Conservation (phyloP, 2,113 vertebrate genomes). For the Pseudorectes ferrugineus region DNA sequence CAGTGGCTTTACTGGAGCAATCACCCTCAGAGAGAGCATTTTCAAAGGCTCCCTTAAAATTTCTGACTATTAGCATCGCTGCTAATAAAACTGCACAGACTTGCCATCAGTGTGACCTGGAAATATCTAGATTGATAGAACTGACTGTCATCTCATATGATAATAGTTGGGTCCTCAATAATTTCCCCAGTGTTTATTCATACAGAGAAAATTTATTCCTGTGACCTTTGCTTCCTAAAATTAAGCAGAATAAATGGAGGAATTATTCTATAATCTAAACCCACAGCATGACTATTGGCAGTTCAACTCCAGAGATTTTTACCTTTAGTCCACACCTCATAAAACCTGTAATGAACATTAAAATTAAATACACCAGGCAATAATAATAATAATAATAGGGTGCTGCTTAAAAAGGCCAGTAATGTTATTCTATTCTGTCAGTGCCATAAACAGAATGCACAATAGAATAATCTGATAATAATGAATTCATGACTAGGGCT, state of each 20-base stretch:
- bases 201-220: conserved; percentile 18
- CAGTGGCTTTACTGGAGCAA: not conserved
- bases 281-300: conserved; percentile 19
- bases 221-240: conserved; percentile 53
- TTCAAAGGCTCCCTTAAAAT: not conserved
- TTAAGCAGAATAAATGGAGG: conserved; percentile 52
- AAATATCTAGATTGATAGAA: not conserved
- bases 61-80: not conserved
- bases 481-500: conserved; percentile 12
- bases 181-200: conserved; percentile 42
- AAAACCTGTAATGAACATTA: conserved; percentile 45
- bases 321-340: conserved; percentile 54
- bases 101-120: not conserved
- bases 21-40: not conserved
- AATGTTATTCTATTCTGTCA: not conserved
- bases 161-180: not conserved
- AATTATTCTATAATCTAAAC: conserved; percentile 61
- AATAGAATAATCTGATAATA: conserved; percentile 34
- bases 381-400: not conserved
- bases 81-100: not conserved
- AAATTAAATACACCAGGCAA: conserved; percentile 43
- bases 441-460: conserved; percentile 19
- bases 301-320: conserved; percentile 45
- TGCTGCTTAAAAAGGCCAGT: not conserved
- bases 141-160: not conserved